Conservation (phyloP, 35 echinoderm and acorn worm genomes). For the Lytechinus variegatus region DNA sequence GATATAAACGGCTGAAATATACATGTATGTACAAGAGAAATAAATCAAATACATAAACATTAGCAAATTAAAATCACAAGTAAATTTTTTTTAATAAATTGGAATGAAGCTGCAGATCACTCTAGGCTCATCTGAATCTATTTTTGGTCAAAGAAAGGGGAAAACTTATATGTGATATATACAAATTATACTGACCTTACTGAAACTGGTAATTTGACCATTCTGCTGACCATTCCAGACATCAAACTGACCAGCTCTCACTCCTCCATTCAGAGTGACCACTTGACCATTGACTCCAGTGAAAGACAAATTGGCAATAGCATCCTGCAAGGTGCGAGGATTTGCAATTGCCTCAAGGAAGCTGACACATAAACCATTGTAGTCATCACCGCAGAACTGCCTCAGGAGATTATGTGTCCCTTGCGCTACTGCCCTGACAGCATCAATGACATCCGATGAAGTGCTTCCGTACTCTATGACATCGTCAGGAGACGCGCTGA, state of each 20-base stretch:
- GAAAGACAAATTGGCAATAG: constrained; percentile 23
- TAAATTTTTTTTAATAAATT: too few species aligned
- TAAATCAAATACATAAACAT: too few species aligned
- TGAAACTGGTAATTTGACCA: constrained; percentile 6
- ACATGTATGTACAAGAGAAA: too few species aligned
- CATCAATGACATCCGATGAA: constrained; percentile 42
- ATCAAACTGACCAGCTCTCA: not conserved
- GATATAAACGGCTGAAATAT: too few species aligned
- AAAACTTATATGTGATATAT: too few species aligned
- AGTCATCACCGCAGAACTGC: not conserved
- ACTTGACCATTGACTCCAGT: constrained; percentile 8
- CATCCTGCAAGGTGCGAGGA: constrained; percentile 1
- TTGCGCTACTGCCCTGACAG: constrained; percentile 43
- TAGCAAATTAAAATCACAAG: too few species aligned
- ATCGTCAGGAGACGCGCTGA: constrained; percentile 15
- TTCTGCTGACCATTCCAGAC: constrained; percentile 57
- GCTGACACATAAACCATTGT: constrained; percentile 42
- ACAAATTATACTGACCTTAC: constrained; percentile 30
- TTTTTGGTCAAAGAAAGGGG: too few species aligned
- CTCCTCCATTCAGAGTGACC: constrained; percentile 10
- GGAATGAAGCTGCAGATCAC: too few species aligned
- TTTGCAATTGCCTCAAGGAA: constrained; percentile 28
- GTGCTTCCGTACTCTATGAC: not conserved
- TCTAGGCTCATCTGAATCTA: too few species aligned
- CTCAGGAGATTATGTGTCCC: constrained; percentile 46